Base-by-base conservation (phyloP, 2,113 vertebrate genomes). In the Hiodon alosoides region DNA sequence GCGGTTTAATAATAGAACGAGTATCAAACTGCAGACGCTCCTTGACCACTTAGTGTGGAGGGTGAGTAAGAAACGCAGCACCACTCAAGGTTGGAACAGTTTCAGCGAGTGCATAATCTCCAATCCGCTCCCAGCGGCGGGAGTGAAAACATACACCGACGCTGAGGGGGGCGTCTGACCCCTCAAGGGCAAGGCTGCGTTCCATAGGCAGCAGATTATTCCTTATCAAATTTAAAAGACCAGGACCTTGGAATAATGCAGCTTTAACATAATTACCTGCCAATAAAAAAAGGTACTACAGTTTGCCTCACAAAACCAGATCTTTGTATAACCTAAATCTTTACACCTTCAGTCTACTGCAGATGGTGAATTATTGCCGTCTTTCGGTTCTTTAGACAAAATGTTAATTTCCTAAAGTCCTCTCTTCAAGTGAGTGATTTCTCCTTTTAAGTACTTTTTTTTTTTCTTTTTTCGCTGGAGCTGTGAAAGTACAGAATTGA, bases 181-280 rank as follows among this genome's bases (percentile, higher is more conserved):
- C 83, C 83, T 64, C 66, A 86, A 87, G 83, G 79, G 76, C 78
- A 73, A 57, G 16, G 11, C 77, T 62, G 58, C 71, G 58, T 77
- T 77, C 73, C 76, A 81, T 9, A 81, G 79, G 78, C 5, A 81
- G 76, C 77, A 88, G 82, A 88, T 89, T 83, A 86, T 69, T 67
- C 79, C 85, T 87, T 85, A 86, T 89, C 81, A 66, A 67, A 84
- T 85, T 89, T 86, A 84, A 86, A 85, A 81, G 87, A 88, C 80
- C 31, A 73, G 66, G 77, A 85, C 81, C 81, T 90, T 89, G 83
- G 90, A 91, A 89, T 89, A 83, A 85, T 81, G 82, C 81, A 83
- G 78, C 74, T 90, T 90, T 87, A 85, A 86, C 67, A 80, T 84
- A 90, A 90, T 90, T 91, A 90, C 77, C 74, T 83, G 79, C 83